Evolutionary conservation across 2,113 vertebrate species (phyloP).

Genomic region (Vulpes ferrilata): DNA sequence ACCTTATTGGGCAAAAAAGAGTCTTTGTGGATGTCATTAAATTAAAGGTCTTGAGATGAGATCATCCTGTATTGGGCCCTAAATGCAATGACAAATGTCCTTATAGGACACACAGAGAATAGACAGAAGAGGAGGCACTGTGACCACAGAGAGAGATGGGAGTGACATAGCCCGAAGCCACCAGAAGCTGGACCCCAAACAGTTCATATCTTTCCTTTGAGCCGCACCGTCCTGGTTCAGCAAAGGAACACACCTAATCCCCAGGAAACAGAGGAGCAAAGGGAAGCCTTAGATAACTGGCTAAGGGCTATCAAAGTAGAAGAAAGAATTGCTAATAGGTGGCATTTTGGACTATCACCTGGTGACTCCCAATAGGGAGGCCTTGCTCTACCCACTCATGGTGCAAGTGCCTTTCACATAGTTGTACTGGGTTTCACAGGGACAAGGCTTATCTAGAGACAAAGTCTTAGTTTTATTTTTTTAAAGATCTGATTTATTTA

Average conservation of each 20-base stretch:
- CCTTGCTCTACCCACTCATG: not conserved
- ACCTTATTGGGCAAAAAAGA: not conserved
- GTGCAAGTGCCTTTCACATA: not conserved
- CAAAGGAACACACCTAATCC: not conserved
- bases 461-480: not conserved
- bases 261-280: not conserved
- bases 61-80: not conserved
- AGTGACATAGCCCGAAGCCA: fast-evolving
- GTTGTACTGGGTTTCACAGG: not conserved
- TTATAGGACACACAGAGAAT: not conserved
- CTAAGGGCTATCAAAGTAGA: not conserved
- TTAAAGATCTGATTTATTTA: not conserved
- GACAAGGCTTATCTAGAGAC: not conserved
- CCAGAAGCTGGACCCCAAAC: not conserved
- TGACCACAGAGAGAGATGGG: not conserved
- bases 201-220: not conserved
- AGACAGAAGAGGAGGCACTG: not conserved
- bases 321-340: not conserved
- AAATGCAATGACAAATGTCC: not conserved
- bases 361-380: too few relatives aligned
- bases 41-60: not conserved
- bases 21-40: not conserved
- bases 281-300: not conserved
- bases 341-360: not conserved
- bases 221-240: not conserved